phyloP scores from a whole-genome alignment of 2,888 invertebrate genomes.

The Drosophila planitibia region DNA sequence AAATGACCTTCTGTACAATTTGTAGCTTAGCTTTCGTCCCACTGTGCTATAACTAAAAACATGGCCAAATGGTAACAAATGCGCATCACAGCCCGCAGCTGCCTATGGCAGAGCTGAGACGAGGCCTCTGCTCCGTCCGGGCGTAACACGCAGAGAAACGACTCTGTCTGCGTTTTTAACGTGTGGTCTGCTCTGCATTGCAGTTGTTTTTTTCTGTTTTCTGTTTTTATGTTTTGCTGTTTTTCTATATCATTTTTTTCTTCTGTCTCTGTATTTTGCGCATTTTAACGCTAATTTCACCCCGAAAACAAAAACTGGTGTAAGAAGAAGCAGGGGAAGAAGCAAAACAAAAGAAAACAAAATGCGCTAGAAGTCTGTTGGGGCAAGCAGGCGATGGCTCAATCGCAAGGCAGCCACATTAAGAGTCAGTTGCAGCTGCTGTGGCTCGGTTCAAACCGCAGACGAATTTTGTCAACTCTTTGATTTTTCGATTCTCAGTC shows the following conservation, averaged over 20 bases:
- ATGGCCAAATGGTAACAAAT: conserved; percentile 36
- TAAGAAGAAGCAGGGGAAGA: conserved; percentile 2
- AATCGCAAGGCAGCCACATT: conserved; percentile 53
- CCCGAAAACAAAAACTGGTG: conserved; percentile 43
- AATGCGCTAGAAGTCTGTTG: conserved; percentile 61
- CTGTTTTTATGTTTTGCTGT: neutral
- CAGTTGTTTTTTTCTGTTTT: conserved; percentile 23
- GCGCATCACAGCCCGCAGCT: conserved; percentile 24
- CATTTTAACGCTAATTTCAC: conserved; percentile 68
- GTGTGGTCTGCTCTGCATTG: conserved; percentile 44
- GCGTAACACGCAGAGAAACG: conserved; percentile 74
- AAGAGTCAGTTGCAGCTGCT: conserved; percentile 33
- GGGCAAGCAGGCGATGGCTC: conserved; percentile 39
- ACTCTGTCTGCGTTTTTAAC: conserved; percentile 9
- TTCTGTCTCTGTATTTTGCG: conserved; percentile 19
- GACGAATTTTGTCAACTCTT: neutral
- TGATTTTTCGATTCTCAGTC: conserved; percentile 17
- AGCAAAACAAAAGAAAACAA: conserved; percentile 34
- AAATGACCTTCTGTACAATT: neutral
- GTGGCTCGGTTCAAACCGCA: neutral
- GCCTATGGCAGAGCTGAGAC: conserved; percentile 7
- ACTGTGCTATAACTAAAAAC: conserved; percentile 42
- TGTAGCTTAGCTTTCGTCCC: conserved; percentile 3
- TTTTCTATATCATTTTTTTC: neutral
- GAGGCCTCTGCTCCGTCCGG: conserved; percentile 46